Percentiles rank a stretch among this genome's conserved stretches.
phyloP scores from a whole-genome alignment of 2,113 vertebrate species.

The Scytalopus superciliaris region DNA sequence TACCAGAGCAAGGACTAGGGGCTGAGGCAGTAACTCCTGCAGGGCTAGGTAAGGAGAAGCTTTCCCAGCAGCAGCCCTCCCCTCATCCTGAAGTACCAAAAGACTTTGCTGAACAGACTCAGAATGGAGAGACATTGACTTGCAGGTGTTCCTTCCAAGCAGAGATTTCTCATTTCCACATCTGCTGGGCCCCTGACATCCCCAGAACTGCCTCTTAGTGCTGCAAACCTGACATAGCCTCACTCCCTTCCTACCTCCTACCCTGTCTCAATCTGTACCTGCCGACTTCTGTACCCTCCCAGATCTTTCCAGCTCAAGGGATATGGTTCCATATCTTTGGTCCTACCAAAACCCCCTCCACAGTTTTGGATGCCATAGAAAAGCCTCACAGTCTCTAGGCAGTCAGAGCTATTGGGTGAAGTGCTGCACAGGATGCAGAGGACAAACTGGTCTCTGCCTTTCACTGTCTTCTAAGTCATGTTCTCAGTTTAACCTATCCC shows the following conservation, averaged over 20 bases:
- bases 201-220: rapidly evolving
- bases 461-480: neutral
- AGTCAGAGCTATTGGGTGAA: neutral
- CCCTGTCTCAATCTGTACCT: neutral
- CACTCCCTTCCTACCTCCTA: neutral
- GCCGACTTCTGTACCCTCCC: neutral
- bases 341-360: neutral
- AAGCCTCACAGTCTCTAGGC: neutral
- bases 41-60: neutral
- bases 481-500: neutral
- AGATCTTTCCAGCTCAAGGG: neutral
- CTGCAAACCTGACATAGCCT: neutral
- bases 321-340: neutral
- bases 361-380: neutral
- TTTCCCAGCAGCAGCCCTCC: neutral
- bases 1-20: neutral
- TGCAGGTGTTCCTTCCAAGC: neutral
- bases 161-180: neutral
- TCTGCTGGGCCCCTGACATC: neutral
- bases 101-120: neutral
- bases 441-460: neutral
- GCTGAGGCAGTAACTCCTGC: neutral
- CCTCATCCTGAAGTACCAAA: neutral
- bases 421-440: neutral
- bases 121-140: neutral